Base-by-base conservation (phyloP, 2,797 vertebrate species). In the Notolepis coatsorum region DNA sequence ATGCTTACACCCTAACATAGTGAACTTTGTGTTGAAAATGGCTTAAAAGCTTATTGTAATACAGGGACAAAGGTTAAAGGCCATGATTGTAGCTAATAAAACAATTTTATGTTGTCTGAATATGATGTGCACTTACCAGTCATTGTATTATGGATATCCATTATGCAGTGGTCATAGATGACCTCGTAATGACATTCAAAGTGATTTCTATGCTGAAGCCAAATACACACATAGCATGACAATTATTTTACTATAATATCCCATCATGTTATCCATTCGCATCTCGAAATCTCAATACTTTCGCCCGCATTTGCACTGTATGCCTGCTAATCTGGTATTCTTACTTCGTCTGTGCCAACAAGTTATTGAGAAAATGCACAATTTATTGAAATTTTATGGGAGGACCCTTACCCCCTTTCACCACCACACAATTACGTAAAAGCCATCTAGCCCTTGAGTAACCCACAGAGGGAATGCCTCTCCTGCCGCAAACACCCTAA, bases 311-410 rank as follows among this genome's bases (percentile, higher is more conserved):
- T 81, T 68, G 35, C 63, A 67, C 70, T 73, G 58, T 60, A 68
- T 79, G 63, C 69, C 64, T 62, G 53, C 39, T 57, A 47, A 45
- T 41, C 24, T 23, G 3, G 27, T 41, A 43, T 64, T 70, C 61
- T 67, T 33, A 60, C 45, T 38, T 55, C 53, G 56, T 6, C 48
- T 50, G 54, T 69, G 69, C 81, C 85, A 89, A 83, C 71, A 82
- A 86, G 83, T 86, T 84, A 86, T 81, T 65, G 80, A 79, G 81
- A 88, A 89, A 90, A 88, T 82, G 75, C 71, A 83, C 72, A 82
- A 77, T 90, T 88, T 89, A 88, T 88, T 88, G 81, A 87, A 76
- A 74, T 87, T 89, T 90, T 90, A 90, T 88, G 81, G 84, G 84
- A 77, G 69, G 77, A 84, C 80, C 77, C 76, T 71, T 75, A 84